Base-by-base conservation (phyloP, 2,888 invertebrate genomes). In the Pristionchus maxplancki region DNA sequence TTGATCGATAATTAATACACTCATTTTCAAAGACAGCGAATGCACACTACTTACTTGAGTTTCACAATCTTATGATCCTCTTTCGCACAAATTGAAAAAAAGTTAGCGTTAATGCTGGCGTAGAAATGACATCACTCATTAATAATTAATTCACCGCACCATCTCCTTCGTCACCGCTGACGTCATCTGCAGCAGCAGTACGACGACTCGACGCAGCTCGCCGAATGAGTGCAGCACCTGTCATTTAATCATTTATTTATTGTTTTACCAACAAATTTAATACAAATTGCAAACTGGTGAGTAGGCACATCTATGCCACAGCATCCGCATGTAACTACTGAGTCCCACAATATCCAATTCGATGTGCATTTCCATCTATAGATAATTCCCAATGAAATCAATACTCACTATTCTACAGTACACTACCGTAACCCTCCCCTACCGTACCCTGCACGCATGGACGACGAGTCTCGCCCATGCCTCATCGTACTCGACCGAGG, bases 121-220 rank as follows among this genome's bases (percentile, higher is more conserved):
- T n/a, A n/a, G n/a, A n/a, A n/a, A n/a, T n/a, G n/a, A n/a, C n/a
- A n/a, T n/a, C n/a, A n/a, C n/a, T n/a, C n/a, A 62, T 20, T 15
- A 58, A 58, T 20, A 58, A 62, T n/a, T 24, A 62, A 2, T 6
- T n/a, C 17, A 2, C 44, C 74, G 34, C 37, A 78, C 78, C 78
- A 44, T 78, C 20, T 78, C 78, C 20, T 17, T 34, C 78, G 78
- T 78, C 40, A 24, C 50, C 31, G 50, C 17, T 82, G 37, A 50
- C 50, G 50, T 82, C 50, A 82, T 82, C 82, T 40, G 24, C 74
- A 74, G 24, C 28, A 82, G 48, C n/a, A 82, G 82, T 15, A 82
- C 50, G 48, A 82, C 82, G 13, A 53, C 31, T 11, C 82, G 48
- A 50, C 82, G 34, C 48, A 82, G 82, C 34, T 82, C 82, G 1